A percentile compares a stretch with the other conserved stretches of the same genome.
phyloP scores from a whole-genome alignment of 1,140 invertebrate species.

The Pteromalus puparum region DNA sequence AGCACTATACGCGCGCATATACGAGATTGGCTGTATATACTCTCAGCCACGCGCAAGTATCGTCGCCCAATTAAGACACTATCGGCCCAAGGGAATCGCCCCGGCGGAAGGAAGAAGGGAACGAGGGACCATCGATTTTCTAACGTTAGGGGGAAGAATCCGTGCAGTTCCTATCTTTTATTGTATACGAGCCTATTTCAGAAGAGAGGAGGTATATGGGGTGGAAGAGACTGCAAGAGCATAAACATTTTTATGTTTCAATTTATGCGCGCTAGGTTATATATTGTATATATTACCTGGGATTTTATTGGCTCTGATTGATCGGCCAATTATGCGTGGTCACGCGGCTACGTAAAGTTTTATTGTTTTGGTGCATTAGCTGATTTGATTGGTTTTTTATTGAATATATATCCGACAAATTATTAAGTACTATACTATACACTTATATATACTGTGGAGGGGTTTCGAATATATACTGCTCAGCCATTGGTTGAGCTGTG shows the following conservation, averaged over 20 bases:
- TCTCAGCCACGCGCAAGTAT: background rate
- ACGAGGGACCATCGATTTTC: background rate
- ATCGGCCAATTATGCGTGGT: constrained; percentile 7
- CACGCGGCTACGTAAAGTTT: background rate
- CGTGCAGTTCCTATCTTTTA: background rate
- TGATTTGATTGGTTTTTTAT: background rate
- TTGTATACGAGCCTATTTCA: background rate
- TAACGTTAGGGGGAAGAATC: background rate
- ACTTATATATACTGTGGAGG: no score
- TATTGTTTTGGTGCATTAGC: background rate
- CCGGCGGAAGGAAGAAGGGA: constrained; percentile 4
- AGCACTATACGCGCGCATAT: background rate
- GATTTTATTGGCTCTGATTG: constrained; percentile 25
- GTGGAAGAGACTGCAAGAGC: background rate
- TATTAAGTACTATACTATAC: no score
- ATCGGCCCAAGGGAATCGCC: constrained; percentile 31
- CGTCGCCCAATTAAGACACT: constrained; percentile 43
- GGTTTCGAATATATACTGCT: no score
- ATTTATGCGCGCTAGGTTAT: constrained; percentile 26
- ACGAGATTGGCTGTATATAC: background rate
- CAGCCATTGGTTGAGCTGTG: background rate
- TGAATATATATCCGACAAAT: no score
- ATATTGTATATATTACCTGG: background rate
- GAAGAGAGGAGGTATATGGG: background rate
- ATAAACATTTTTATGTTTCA: constrained; percentile 47